phyloP scores from a whole-genome alignment of 1,140 invertebrate genomes.

The Antheraea mylitta region DNA sequence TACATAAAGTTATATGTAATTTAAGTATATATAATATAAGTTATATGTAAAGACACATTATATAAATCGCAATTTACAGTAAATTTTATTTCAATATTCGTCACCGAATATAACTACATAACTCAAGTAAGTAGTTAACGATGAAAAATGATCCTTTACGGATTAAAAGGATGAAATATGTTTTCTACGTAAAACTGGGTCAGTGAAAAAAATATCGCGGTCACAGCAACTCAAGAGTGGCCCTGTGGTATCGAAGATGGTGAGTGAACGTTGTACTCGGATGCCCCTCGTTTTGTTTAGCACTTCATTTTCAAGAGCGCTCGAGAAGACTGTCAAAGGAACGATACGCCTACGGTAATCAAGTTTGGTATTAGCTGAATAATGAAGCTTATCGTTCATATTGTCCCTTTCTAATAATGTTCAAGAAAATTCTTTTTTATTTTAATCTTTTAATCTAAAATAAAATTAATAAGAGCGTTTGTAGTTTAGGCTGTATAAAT shows the following conservation, averaged over 20 bases:
- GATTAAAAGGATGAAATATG: background rate
- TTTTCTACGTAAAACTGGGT: background rate
- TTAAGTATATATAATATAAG: no score
- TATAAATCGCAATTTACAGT: no score
- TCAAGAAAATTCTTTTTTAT: background rate
- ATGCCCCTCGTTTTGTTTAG: constrained; percentile 1
- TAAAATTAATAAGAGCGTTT: no score
- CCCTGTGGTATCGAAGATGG: background rate
- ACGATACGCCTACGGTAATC: constrained; percentile 3
- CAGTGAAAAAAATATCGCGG: background rate
- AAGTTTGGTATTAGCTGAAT: constrained; percentile 1
- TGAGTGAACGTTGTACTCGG: background rate
- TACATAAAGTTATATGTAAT: no score
- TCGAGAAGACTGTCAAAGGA: background rate
- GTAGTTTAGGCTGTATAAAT: no score
- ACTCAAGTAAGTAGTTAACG: background rate
- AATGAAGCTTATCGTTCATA: background rate
- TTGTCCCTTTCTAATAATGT: background rate
- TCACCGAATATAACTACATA: background rate
- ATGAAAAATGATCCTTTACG: background rate
- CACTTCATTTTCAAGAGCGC: background rate
- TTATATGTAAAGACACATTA: no score
- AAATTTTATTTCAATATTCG: background rate
- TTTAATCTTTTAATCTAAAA: background rate
- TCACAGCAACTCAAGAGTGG: constrained; percentile 1